Base-by-base conservation (phyloP, 1,140 invertebrate genomes). In the Choristoneura fumiferana region DNA sequence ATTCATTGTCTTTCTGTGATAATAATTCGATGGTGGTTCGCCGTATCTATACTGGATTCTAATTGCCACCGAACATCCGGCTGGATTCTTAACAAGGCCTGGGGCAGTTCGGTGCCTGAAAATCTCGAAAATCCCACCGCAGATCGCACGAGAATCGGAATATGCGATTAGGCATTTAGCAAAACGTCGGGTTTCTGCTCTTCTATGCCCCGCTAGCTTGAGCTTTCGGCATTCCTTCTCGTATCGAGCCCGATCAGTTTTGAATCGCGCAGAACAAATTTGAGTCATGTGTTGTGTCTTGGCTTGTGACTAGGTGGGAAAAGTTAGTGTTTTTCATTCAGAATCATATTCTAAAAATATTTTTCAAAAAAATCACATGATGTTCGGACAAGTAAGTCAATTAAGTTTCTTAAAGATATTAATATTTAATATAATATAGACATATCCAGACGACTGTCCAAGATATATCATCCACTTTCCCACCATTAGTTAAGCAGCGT, bases 101-200 rank as follows among this genome's bases (percentile, higher is more conserved):
- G 69, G 54, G 73, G 71, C 73, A 38, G 62, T 62, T 58, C 67
- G 74, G 67, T 65, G 67, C 70, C 65, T 69, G 82, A 85, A 87
- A 87, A 87, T 87, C 72, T 85, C 75, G 81, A 83, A 87, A 87
- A 84, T 87, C 68, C 71, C 71, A 66, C 81, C 73, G 71, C 80
- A 77, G 70, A 78, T 79, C 74, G 77, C 73, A 84, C 80, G 72
- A 83, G 76, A 67, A 84, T 71, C 71, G 74, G 74, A 87, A 79
- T 87, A 85, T 81, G 79, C 80, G 71, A 78, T 83, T 71, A 81
- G 84, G 84, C 75, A 87, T 87, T 84, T 78, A 76, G 76, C 73
- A 67, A 78, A 81, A 81, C 75, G 64, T 57, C 67, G 52, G 64
- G 60, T 57, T 67, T 59, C 62, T 60, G 60, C 63, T 53, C 38